phyloP scores from a whole-genome alignment of 2,888 invertebrate genomes.

The Metalampra italica region DNA sequence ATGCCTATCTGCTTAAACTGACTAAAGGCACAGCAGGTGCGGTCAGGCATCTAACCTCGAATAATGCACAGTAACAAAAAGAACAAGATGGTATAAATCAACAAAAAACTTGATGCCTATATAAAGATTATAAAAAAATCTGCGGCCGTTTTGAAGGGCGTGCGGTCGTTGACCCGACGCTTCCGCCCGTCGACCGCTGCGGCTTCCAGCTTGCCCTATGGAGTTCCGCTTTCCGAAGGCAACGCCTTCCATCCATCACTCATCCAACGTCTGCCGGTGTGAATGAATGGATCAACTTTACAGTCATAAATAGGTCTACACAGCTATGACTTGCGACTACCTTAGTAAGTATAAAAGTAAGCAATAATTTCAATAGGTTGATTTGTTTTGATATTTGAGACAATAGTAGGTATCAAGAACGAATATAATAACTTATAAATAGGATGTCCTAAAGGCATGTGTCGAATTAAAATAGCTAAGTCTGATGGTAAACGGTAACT shows the following conservation, averaged over 20 bases:
- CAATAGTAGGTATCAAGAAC: no score
- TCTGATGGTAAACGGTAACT: no score
- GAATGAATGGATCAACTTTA: background rate
- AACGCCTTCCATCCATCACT: slow-evolving; percentile 13
- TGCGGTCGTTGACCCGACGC: slow-evolving; percentile 43
- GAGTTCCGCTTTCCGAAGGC: slow-evolving; percentile 35
- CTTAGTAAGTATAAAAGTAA: no score
- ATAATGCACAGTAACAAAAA: background rate
- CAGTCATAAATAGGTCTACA: background rate
- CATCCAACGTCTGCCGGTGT: slow-evolving; percentile 3
- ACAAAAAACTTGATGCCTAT: slow-evolving; percentile 11
- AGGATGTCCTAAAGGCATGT: no score
- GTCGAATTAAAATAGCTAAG: no score
- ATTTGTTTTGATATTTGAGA: no score
- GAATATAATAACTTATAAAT: no score
- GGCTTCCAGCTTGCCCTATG: slow-evolving; percentile 35
- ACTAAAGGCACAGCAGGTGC: no score
- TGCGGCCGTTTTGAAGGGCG: slow-evolving; percentile 25
- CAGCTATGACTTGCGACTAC: no score
- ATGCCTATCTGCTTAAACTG: no score
- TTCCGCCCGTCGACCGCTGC: slow-evolving; percentile 22
- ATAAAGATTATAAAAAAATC: slow-evolving; percentile 23
- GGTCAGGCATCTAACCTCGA: no score
- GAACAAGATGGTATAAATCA: background rate
- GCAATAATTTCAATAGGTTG: no score